Conservation (phyloP, 2,888 invertebrate species). For the Tillus elongatus region DNA sequence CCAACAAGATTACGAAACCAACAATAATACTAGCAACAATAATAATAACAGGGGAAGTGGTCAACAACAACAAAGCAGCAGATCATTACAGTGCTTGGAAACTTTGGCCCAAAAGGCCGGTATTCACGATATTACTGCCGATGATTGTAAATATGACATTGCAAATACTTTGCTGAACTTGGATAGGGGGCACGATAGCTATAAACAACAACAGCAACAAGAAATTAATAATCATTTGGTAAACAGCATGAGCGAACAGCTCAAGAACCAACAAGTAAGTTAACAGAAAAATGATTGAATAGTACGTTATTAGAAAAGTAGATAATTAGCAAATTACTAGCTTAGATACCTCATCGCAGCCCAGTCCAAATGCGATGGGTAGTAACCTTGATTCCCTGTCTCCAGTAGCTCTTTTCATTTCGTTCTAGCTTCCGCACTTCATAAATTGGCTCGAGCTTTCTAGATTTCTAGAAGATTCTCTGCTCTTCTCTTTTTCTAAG, state of each 20-base stretch:
- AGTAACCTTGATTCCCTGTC: too few species aligned
- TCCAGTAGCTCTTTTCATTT: too few species aligned
- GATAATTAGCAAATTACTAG: too few species aligned
- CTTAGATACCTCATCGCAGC: too few species aligned
- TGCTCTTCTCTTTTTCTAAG: too few species aligned
- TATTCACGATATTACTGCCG: constrained; percentile 53
- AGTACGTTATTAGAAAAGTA: too few species aligned
- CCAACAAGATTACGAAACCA: constrained; percentile 27
- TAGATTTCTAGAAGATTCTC: too few species aligned
- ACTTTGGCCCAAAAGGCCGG: constrained; percentile 66
- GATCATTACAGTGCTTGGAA: constrained; percentile 59
- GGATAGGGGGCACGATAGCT: constrained; percentile 45
- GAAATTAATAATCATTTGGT: constrained; percentile 15
- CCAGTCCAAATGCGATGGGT: too few species aligned
- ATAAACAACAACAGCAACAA: constrained; percentile 15
- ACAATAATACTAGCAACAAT: constrained; percentile 14
- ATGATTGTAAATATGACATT: constrained; percentile 62
- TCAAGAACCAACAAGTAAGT: constrained; percentile 35
- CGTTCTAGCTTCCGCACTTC: too few species aligned
- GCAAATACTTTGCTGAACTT: constrained; percentile 55
- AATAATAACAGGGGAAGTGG: constrained; percentile 16
- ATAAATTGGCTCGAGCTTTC: too few species aligned
- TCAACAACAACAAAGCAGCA: constrained; percentile 31
- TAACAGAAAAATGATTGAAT: too few species aligned
- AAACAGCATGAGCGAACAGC: constrained; percentile 36